Evolutionary conservation across 2,797 vertebrate genomes (phyloP).

Genomic region (Chloroceryle inda): DNA sequence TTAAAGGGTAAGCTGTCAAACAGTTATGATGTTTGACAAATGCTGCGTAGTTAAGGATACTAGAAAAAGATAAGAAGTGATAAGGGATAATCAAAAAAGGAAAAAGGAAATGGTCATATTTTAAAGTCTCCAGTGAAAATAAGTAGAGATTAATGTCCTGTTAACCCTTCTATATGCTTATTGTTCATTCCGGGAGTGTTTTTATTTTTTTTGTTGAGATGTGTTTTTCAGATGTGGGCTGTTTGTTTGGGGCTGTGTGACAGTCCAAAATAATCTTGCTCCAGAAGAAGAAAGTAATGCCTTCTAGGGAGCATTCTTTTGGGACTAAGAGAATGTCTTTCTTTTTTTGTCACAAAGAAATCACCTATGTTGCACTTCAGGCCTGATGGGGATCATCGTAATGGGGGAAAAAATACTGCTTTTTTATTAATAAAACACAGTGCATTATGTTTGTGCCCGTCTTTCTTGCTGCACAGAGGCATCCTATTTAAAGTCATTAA

Average conservation of each 20-base stretch:
- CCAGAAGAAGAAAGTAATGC: neutral
- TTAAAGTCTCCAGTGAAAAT: neutral
- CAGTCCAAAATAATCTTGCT: neutral
- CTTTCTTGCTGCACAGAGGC: conserved; percentile 13
- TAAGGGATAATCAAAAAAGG: neutral
- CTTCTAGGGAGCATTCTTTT: neutral
- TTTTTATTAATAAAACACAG: conserved; percentile 14
- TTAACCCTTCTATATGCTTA: neutral
- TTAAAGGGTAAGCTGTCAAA: neutral
- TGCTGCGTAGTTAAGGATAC: neutral
- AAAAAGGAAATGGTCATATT: neutral
- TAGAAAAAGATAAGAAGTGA: neutral
- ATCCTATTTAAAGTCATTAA: conserved; percentile 50
- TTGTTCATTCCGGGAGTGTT: neutral
- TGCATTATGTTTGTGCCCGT: neutral
- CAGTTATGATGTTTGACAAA: neutral
- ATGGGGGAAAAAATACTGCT: neutral
- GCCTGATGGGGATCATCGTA: neutral
- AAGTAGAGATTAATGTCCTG: neutral
- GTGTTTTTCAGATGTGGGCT: neutral
- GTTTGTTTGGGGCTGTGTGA: neutral
- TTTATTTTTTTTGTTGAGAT: neutral
- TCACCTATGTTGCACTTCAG: neutral
- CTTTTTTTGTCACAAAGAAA: conserved; percentile 23
- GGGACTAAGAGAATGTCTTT: neutral